Evolutionary conservation across 2,888 invertebrate species (phyloP), one percentile per base, ranked within the genome.

Genomic region (Drosophila ochracea): DNA sequence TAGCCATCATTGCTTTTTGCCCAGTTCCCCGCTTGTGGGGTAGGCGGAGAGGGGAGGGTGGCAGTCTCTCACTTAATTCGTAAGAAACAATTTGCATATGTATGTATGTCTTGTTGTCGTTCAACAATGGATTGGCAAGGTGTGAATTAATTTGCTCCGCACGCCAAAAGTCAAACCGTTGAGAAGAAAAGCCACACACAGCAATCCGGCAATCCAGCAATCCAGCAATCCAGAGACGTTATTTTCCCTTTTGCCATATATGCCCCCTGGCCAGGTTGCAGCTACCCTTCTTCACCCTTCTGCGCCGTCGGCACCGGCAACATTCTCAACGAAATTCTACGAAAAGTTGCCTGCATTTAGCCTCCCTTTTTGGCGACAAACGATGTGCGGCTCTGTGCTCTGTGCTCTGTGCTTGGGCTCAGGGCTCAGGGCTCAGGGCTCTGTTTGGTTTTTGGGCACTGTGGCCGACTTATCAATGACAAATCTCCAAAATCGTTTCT

Each of bases 61-160:
- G 68, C 64, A n/a, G 39, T 30, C 37, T 31, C 31, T 74, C 77
- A 67, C 75, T 77, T 82, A 70, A 79, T 91, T 91, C 91, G 84
- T 77, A 84, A 86, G 91, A 91, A 91, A 85, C 90, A 90, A 91
- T 91, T 91, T 91, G 91, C 91, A 91, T 91, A 91, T 85, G 80
- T 81, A 79, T 82, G 80, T 82, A 50, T 64, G 43, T 61, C 28
- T 35, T 63, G 76, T 73, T 80, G 85, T 76, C 84, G 69, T 80
- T 78, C 79, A 81, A 89, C 88, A 89, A 89, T 89, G 85, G 88
- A 81, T 88, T 87, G 84, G 87, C 83, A 91, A 92, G 92, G 92
- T 92, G 92, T 91, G 92, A 92, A 92, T 91, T 91, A 92, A 92
- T 92, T 92, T 92, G 92, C 92, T 92, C 78, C 80, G 85, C 85